phyloP scores from a whole-genome alignment of 2,888 invertebrate species.

The Phaedon cochleariae region DNA sequence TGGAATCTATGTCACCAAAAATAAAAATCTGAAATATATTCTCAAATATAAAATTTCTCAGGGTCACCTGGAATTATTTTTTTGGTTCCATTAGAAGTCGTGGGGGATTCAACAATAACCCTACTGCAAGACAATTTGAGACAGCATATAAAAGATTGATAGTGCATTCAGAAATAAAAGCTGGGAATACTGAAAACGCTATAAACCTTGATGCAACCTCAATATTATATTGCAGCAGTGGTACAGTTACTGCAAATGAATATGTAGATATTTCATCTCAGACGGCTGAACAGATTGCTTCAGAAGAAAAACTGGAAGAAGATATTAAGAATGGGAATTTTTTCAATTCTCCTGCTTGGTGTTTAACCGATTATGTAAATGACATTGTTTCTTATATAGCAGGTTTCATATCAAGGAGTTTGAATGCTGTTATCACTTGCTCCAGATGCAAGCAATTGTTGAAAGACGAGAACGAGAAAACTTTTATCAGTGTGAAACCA shows the following conservation, averaged over 20 bases:
- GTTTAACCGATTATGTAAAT: not conserved
- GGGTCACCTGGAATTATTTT: not conserved
- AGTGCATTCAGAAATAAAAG: conserved; percentile 8
- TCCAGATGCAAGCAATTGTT: not conserved
- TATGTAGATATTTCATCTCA: not conserved
- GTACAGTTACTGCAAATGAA: not conserved
- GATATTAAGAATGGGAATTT: not conserved
- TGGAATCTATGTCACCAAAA: not conserved
- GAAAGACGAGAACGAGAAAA: not conserved
- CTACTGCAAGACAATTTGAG: conserved; percentile 10
- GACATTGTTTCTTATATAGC: not conserved
- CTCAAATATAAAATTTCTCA: not conserved
- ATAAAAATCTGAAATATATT: not conserved
- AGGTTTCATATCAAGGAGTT: not conserved
- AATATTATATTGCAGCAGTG: conserved; percentile 1
- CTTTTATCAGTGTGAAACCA: not conserved
- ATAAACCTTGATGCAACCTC: conserved; percentile 6
- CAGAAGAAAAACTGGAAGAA: not conserved
- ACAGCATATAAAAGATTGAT: conserved; percentile 6
- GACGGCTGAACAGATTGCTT: not conserved
- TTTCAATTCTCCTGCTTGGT: not conserved
- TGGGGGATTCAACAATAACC: conserved; percentile 7
- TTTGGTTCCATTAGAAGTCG: not conserved
- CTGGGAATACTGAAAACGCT: not conserved
- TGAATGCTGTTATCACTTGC: not conserved